Evolutionary conservation across 2,113 vertebrate genomes (phyloP).

Genomic region (Sprattus sprattus): DNA sequence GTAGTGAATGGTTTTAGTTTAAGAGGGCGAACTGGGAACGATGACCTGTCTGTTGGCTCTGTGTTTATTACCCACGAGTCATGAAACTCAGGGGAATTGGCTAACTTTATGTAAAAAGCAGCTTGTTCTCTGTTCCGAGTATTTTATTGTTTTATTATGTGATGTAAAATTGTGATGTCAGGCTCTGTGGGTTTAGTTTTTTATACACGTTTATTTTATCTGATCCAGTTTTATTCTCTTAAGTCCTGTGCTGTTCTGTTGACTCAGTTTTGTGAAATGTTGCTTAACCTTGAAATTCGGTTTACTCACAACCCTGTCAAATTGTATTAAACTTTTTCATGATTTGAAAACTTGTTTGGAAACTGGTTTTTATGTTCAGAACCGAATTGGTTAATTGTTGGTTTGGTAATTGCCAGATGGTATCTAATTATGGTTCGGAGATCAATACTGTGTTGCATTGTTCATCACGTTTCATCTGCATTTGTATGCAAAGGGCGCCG

Average conservation of each 20-base stretch:
- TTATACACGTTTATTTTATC: slow-evolving; percentile 15
- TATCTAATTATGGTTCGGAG: too few relatives aligned
- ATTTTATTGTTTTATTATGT: slow-evolving; percentile 6
- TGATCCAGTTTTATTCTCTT: slow-evolving; percentile 6
- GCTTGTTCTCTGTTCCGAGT: slow-evolving; percentile 15
- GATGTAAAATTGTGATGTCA: slow-evolving; percentile 18
- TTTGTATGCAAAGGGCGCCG: too few relatives aligned
- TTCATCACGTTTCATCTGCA: too few relatives aligned
- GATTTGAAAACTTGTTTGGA: not conserved
- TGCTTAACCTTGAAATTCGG: slow-evolving; percentile 5
- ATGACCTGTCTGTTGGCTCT: slow-evolving; percentile 14
- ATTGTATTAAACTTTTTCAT: slow-evolving; percentile 22
- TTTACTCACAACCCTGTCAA: slow-evolving; percentile 12
- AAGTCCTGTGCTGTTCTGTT: slow-evolving; percentile 18
- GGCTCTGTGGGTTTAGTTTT: slow-evolving; percentile 20
- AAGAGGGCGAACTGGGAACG: not conserved
- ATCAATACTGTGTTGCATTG: too few relatives aligned
- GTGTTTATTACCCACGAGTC: slow-evolving; percentile 2
- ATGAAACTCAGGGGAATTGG: slow-evolving; percentile 16
- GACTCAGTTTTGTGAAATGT: slow-evolving; percentile 21
- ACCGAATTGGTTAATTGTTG: too few relatives aligned
- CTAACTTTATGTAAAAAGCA: slow-evolving; percentile 19
- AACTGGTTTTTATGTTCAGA: too few relatives aligned
- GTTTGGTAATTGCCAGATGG: too few relatives aligned
- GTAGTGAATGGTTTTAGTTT: slow-evolving; percentile 15